phyloP scores from a whole-genome alignment of 2,113 vertebrate genomes.

The Mohoua ochrocephala region DNA sequence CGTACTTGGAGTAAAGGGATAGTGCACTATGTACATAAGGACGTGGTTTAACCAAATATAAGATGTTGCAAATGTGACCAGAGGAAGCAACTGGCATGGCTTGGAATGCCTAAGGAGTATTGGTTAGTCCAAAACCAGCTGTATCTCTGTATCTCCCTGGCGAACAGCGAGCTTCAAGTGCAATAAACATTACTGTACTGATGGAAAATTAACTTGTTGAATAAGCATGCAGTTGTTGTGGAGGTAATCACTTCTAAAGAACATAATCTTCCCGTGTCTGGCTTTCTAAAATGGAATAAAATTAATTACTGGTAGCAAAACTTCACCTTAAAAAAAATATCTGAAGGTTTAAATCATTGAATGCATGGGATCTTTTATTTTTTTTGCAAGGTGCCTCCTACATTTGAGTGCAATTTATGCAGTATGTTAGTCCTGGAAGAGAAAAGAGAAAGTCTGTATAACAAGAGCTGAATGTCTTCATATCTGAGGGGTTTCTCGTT shows the following conservation, averaged over 20 bases:
- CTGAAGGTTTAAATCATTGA: background rate
- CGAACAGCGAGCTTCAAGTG: background rate
- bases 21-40: background rate
- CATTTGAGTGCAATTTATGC: background rate
- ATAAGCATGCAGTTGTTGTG: background rate
- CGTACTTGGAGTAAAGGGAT: background rate
- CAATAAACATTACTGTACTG: background rate
- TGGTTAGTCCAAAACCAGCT: background rate
- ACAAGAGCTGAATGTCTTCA: background rate
- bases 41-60: background rate
- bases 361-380: background rate
- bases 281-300: background rate
- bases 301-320: background rate
- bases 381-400: background rate
- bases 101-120: background rate
- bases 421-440: background rate
- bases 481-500: background rate
- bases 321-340: background rate
- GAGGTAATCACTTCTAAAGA: background rate
- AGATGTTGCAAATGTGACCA: background rate
- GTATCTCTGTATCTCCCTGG: background rate
- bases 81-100: background rate
- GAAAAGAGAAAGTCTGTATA: background rate
- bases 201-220: background rate
- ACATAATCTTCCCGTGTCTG: background rate